Conservation (phyloP, 2,888 invertebrate species). For the Parnassius glacialis region DNA sequence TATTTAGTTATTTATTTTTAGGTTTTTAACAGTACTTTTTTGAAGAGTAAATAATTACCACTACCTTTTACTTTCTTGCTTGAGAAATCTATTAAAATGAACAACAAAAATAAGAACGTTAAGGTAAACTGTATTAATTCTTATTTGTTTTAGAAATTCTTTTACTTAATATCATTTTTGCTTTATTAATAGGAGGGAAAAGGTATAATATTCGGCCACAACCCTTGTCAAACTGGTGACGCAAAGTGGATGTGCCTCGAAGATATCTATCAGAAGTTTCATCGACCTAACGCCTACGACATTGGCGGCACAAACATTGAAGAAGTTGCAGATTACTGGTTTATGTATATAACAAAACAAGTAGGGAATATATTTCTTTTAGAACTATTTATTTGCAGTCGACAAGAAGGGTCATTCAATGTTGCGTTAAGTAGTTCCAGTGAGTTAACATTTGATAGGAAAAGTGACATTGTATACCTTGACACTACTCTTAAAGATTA, state of each 20-base stretch:
- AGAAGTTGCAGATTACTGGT: slow-evolving; percentile 61
- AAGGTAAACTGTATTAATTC: slow-evolving; percentile 1
- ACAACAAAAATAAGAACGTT: slow-evolving; percentile 2
- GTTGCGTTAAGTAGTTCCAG: slow-evolving; percentile 49
- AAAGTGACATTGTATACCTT: slow-evolving; percentile 46
- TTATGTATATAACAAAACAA: slow-evolving; percentile 57
- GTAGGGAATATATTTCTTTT: slow-evolving; percentile 53
- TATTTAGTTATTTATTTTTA: too few species aligned
- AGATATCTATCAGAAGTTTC: slow-evolving; percentile 58
- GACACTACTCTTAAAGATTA: slow-evolving; percentile 42
- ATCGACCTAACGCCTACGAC: slow-evolving; percentile 62
- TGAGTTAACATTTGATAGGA: slow-evolving; percentile 49
- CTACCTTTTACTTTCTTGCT: too few species aligned
- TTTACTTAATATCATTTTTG: not conserved
- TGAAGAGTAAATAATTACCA: too few species aligned
- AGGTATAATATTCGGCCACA: slow-evolving; percentile 54
- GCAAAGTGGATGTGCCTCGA: slow-evolving; percentile 61
- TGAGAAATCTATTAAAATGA: not conserved
- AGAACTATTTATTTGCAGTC: slow-evolving; percentile 60
- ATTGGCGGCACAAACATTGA: slow-evolving; percentile 64
- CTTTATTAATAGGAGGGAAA: slow-evolving; percentile 39
- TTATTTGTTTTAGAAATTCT: not conserved
- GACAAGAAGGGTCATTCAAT: slow-evolving; percentile 46
- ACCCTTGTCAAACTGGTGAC: slow-evolving; percentile 50
- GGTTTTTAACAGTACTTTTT: too few species aligned